Base-by-base conservation (phyloP, 2,113 vertebrate species). In the Edolisoma coerulescens region DNA sequence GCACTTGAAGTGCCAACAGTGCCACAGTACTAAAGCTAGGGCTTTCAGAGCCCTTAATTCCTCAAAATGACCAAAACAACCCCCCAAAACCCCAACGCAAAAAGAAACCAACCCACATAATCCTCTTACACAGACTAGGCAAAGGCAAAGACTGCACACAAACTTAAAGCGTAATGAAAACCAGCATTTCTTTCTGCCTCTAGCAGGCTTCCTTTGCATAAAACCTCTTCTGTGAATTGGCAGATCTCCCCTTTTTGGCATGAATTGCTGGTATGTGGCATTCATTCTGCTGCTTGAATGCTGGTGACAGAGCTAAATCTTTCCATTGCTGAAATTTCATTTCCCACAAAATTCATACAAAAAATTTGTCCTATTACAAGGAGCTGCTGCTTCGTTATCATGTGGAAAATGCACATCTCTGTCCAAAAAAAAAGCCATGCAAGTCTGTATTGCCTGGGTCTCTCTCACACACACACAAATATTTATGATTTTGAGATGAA, bases 211-310 rank as follows among this genome's bases (percentile, higher is more conserved):
- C 83, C 68, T 93, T 94, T 60, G n/a, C 93, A 80, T 87, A 78
- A 96, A 96, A 70, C 14, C 64, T 88, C 88, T 90, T 81, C 83
- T 84, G 83, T 81, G 92, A 95, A 90, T 60, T 95, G 92, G 92
- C 85, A 92, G 33, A 88, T 75, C 85, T 93, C 19, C 74, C 41
- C 32, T 80, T 89, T 96, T 45, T 90, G 79, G 76, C 79, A 93
- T 60, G 32, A 86, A 87, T 42, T 12, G 16, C 73, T 90, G 76
- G 47, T 64, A 93, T 92, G 75, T 88, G 68, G 83, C 85, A 75
- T 84, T 94, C 90, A 75, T 90, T 92, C 79, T 93, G 47, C 45
- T 88, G 44, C 79, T 87, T 86, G 30, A 64, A 90, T 39, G 81
- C 80, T 88, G 85, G 33, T 78, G 75, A 94, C 50, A 90, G 77